These are phyloP conservation scores for Grammomys dolichurus DNA, from an alignment of 2,113 vertebrate species.

Conservation along the genomic window DNA sequence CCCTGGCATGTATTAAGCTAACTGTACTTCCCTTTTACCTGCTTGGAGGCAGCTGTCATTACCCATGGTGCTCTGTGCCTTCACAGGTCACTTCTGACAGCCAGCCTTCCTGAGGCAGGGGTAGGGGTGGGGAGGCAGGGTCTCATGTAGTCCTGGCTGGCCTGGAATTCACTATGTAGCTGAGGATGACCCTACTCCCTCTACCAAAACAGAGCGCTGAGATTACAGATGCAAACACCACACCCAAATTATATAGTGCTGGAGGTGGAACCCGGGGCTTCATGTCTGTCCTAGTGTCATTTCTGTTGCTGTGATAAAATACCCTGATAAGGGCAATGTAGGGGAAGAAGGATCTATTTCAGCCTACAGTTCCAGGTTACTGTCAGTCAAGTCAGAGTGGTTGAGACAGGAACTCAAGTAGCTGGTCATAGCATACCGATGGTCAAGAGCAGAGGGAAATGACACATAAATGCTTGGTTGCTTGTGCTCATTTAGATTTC, in stretches of 20 bases:
- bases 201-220: neutral
- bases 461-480: neutral
- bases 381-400: neutral
- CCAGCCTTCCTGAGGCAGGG: neutral
- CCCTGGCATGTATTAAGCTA: fast-evolving
- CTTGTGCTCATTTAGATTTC: neutral
- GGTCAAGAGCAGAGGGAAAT: neutral
- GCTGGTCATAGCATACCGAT: neutral
- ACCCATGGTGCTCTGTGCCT: neutral
- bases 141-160: neutral
- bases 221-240: too few relatives aligned
- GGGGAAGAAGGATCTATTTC: neutral
- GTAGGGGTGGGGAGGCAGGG: fast-evolving
- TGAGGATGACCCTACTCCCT: neutral
- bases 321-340: neutral
- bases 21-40: neutral
- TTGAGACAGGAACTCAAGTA: neutral
- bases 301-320: neutral
- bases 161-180: neutral
- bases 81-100: fast-evolving
- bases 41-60: neutral
- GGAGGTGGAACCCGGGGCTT: neutral
- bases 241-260: neutral
- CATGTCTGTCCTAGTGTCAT: neutral
- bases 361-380: neutral